phyloP scores from a whole-genome alignment of 2,888 invertebrate genomes.

The Xestia xanthographa region DNA sequence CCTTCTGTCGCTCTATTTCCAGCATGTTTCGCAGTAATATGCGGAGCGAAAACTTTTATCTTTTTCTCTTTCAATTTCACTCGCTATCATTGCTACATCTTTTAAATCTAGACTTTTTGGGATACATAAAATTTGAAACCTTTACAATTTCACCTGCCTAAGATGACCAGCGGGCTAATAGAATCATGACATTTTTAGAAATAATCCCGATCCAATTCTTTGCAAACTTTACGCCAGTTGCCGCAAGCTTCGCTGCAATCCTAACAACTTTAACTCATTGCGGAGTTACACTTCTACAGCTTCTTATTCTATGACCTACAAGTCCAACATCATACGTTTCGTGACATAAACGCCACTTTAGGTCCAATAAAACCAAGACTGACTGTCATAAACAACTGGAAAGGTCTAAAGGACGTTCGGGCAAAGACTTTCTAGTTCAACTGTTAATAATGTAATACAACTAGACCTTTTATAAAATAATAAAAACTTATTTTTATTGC shows the following conservation, averaged over 20 bases:
- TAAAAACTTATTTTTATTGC: conserved; percentile 1
- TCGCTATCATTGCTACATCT: background rate
- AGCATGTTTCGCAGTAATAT: background rate
- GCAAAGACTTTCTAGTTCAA: conserved; percentile 18
- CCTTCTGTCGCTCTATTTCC: background rate
- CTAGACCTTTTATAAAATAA: conserved; percentile 1
- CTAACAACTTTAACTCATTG: background rate
- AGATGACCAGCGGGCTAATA: background rate
- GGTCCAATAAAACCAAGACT: conserved; percentile 8
- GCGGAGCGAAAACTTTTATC: too few species aligned
- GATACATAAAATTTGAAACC: background rate
- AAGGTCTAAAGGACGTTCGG: conserved; percentile 1
- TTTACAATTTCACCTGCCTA: background rate
- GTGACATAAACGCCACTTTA: conserved; percentile 16
- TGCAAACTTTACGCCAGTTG: background rate
- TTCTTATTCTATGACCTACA: background rate
- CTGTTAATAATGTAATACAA: background rate
- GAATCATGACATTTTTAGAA: background rate
- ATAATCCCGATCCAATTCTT: background rate
- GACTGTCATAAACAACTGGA: background rate
- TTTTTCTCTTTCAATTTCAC: background rate
- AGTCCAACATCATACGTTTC: conserved; percentile 4
- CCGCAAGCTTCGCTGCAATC: background rate
- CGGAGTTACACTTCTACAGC: background rate
- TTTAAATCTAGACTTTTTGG: background rate